Evolutionary conservation across 2,888 invertebrate species (phyloP), one percentile per base, ranked within the genome.

Genomic region (Drosophila siamana): DNA sequence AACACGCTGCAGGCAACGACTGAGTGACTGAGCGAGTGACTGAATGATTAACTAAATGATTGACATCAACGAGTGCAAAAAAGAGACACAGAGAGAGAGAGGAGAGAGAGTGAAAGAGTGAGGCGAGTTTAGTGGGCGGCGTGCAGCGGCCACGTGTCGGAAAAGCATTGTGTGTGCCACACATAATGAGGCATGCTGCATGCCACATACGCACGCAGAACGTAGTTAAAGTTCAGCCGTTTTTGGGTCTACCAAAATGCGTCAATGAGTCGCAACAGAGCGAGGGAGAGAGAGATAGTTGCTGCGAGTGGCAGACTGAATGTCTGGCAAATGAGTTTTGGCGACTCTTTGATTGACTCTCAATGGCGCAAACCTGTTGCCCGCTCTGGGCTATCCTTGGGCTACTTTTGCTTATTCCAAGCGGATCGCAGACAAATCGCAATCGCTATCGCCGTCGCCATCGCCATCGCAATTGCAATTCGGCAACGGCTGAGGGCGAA

Each of bases 231-330:
- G 40, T 28, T 59, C 30, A 28, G 4, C 28, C 41, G 41, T 9
- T 41, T 40, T 40, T 16, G 15, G 26, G 28, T 11, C 38, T 16
- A 4, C 26, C 78, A 67, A 79, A 80, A 75, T 85, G 85, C 85
- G 82, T 82, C 82, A 80, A 80, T 85, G 80, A 85, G 65, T 56
- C 30, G 36, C 22, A 4, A 48, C 2, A 24, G 13, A 47, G 9
- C 24, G 9, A 19, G 40, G 9, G n/a, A 40, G 30, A 54, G 22
- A 24, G 6, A 46, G 13, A 15, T 7, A 16, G 16, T 1, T 4
- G 16, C 7, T 30, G 28, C 3, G 11, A 28, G 9, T 11, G 19
- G 19, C 2, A 11, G 50, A 28, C 44, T 54, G 46, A 36, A 48
- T 74, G 47, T 36, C 54, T 51, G 41, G 56, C 57, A 68, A 78